Conservation (phyloP, 2,113 vertebrate genomes). For the Psittacula cyanocephala region DNA sequence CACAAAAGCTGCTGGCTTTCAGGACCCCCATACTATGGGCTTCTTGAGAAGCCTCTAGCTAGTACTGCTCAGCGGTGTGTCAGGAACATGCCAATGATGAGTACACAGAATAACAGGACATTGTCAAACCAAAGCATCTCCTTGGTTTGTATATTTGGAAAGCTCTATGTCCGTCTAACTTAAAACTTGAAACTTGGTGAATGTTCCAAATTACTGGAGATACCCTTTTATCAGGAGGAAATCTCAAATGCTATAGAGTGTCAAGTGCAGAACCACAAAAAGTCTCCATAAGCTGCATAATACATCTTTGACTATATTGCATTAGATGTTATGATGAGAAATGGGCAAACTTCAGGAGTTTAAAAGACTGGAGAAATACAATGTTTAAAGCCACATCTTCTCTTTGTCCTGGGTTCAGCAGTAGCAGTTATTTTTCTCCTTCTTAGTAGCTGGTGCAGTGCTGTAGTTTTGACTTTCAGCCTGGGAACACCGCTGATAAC, state of each 20-base stretch:
- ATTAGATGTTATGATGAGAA: not conserved
- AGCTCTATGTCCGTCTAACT: not conserved
- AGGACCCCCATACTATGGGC: accelerated
- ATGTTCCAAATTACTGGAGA: not conserved
- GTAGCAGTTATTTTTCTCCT: too few species aligned
- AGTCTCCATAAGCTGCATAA: not conserved
- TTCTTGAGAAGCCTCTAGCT: not conserved
- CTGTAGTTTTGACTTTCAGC: too few species aligned
- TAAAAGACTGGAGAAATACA: not conserved
- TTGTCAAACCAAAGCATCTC: not conserved
- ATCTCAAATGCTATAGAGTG: not conserved
- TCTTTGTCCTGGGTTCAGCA: not conserved
- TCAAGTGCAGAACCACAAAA: not conserved
- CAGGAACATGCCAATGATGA: not conserved
- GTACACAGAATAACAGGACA: not conserved
- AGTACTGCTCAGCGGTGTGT: not conserved
- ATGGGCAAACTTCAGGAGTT: not conserved
- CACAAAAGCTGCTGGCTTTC: not conserved
- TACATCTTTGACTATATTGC: not conserved
- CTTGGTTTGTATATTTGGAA: not conserved
- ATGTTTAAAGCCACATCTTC: not conserved
- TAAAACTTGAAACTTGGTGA: not conserved
- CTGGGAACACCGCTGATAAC: too few species aligned
- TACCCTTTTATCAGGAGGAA: not conserved
- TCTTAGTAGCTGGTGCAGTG: too few species aligned